phyloP scores from a whole-genome alignment of 1,140 invertebrate species.

The Drosophila jambulina region DNA sequence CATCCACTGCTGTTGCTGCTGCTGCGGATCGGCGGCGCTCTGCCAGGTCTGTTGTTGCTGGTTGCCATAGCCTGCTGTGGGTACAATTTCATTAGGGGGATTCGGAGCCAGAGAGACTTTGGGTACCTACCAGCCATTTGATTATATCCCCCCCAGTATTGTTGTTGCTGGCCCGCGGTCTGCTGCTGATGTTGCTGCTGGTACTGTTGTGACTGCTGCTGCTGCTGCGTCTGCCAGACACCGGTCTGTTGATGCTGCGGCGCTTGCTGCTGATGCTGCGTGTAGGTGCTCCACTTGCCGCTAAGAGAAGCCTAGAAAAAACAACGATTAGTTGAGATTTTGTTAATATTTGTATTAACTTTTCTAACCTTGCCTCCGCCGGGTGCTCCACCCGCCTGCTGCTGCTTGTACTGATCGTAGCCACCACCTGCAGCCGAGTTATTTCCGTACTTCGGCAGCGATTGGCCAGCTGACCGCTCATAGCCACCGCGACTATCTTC shows the following conservation, averaged over 20 bases:
- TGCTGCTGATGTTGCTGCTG: slow-evolving; percentile 72
- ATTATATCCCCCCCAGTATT: slow-evolving; percentile 72
- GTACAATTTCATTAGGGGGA: not conserved
- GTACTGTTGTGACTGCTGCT: slow-evolving; percentile 56
- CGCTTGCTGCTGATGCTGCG: slow-evolving; percentile 64
- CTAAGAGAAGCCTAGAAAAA: slow-evolving; percentile 53
- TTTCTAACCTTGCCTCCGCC: slow-evolving; percentile 50
- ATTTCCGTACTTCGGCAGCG: slow-evolving; percentile 72
- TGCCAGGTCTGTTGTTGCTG: slow-evolving; percentile 74
- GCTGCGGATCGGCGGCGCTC: slow-evolving; percentile 72
- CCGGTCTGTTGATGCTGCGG: slow-evolving; percentile 66
- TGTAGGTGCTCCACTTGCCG: slow-evolving; percentile 80
- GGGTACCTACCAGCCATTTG: slow-evolving; percentile 72
- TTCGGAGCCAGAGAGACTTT: not conserved
- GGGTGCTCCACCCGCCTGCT: slow-evolving; percentile 59
- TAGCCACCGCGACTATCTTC: slow-evolving; percentile 85
- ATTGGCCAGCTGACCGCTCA: slow-evolving; percentile 78
- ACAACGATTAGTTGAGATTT: not conserved
- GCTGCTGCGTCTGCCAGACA: slow-evolving; percentile 68
- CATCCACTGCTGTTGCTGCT: slow-evolving; percentile 84
- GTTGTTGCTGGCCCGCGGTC: slow-evolving; percentile 72
- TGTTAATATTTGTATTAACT: not conserved
- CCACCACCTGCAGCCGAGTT: slow-evolving; percentile 53
- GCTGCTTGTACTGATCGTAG: slow-evolving; percentile 79
- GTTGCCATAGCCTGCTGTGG: slow-evolving; percentile 72